Percentiles rank a stretch among this genome's conserved stretches.
Evolutionary conservation across 1,140 invertebrate species (phyloP).

Genomic region (Lethocerus indicus): DNA sequence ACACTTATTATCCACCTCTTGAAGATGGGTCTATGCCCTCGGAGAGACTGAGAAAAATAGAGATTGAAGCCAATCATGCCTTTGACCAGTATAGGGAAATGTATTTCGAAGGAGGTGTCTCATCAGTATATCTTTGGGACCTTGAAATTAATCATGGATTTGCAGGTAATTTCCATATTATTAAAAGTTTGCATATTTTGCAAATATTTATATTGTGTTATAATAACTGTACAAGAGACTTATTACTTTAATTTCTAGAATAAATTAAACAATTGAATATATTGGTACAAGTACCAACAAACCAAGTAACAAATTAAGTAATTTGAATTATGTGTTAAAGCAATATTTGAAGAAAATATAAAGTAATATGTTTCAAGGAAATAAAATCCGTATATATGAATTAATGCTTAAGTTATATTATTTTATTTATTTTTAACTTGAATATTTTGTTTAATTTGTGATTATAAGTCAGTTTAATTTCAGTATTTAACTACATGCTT

Average conservation of each 20-base stretch:
- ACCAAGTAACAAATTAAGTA: no score
- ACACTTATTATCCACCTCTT: conserved; percentile 92
- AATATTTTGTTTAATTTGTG: background rate
- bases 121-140: conserved; percentile 98
- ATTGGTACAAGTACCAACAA: no score
- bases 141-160: conserved; percentile 81
- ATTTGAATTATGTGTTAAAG: no score
- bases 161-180: conserved; percentile 40
- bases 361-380: no score
- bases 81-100: conserved; percentile 99
- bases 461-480: background rate
- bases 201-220: no score
- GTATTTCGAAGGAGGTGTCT: conserved; percentile 99
- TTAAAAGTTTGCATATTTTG: background rate
- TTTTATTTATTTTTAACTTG: background rate
- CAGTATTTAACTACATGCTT: background rate
- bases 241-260: background rate
- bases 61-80: conserved; percentile 94
- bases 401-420: background rate
- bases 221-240: background rate
- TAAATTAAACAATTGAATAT: background rate
- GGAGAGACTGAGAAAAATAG: conserved; percentile 83
- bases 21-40: conserved; percentile 98
- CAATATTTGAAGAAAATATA: no score
- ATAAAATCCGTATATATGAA: no score